Base-by-base conservation (phyloP, 2,797 vertebrate genomes). In the Enoplosus armatus region DNA sequence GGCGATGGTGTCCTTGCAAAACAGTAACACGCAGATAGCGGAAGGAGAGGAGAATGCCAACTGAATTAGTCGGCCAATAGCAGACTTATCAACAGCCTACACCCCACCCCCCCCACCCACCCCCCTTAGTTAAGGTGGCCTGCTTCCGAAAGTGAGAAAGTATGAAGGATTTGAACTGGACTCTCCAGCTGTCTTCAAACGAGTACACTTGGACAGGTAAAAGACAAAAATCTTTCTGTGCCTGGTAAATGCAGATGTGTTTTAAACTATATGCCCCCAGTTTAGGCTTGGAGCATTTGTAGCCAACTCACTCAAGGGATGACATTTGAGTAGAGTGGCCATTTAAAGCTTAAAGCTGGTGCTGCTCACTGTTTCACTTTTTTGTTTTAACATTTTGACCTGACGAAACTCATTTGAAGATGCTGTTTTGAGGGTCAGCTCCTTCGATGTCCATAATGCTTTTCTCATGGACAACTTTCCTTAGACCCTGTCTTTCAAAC, bases 291-390 rank as follows among this genome's bases (percentile, higher is more conserved):
- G 22, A 33, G 8, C 22, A 39, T 29, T 50, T 41, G 16, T 51
- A 16, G 8, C n/a, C 2, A 27, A 22, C 16, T 70, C 35, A 65
- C 58, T 63, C 39, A 65, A 35, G 1, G 18, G 35, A 31, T 35
- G 15, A 24, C 55, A 53, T 51, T 61, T 8, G 15, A 60, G 29
- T 35, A 39, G 39, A 83, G 37, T 20, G 1, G 10, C 54, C 12
- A 22, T 77, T 75, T 56, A 72, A 53, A 69, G 55, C 15, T 54
- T 8, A 33, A 72, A 65, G 16, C 26, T 50, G 55, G 18, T 24
- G 27, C 48, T 31, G 26, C 2, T 48, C 20, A 22, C 4, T 0
- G 24, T 53, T 41, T 41, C 15, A 26, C 15, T n/a, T n/a, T n/a
- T n/a, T n/a, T n/a, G n/a, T n/a, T n/a, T n/a, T n/a, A 0, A 29